Percentiles rank a stretch among this genome's conserved stretches.
phyloP scores from a whole-genome alignment of 2,888 invertebrate genomes.

The Drosophila rubida region DNA sequence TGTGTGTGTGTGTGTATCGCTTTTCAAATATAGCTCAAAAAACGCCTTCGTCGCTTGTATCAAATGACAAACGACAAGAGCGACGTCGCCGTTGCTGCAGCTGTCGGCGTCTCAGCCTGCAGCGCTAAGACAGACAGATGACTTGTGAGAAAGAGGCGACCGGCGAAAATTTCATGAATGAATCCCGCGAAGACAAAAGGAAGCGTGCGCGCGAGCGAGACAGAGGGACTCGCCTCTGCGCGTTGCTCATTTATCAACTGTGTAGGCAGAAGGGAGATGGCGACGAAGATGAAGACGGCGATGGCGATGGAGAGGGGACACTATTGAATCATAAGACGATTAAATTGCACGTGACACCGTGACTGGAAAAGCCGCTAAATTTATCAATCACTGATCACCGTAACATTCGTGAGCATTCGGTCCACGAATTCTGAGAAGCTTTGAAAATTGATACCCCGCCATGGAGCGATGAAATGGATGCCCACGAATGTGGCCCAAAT shows the following conservation, averaged over 20 bases:
- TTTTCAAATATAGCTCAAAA: conserved; percentile 67
- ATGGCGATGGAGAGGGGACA: conserved; percentile 6
- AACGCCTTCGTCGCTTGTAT: conserved; percentile 74
- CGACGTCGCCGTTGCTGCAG: conserved; percentile 10
- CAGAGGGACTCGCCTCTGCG: conserved; percentile 14
- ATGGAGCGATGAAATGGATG: conserved; percentile 50
- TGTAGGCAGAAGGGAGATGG: conserved; percentile 2
- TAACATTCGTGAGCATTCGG: conserved; percentile 31
- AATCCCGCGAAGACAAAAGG: conserved; percentile 46
- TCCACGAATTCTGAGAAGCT: conserved; percentile 41
- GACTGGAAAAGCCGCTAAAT: conserved; percentile 54
- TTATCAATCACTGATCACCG: conserved; percentile 47
- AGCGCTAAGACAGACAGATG: conserved; percentile 51
- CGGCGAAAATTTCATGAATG: conserved; percentile 63
- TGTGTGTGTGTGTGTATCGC: conserved; percentile 49
- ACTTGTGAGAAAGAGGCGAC: conserved; percentile 35
- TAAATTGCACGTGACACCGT: conserved; percentile 79
- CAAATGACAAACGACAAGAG: conserved; percentile 74
- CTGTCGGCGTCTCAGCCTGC: conserved; percentile 28
- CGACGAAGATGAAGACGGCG: not conserved
- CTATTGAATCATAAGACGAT: conserved; percentile 68
- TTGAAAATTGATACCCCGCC: conserved; percentile 56
- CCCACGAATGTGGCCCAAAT: conserved; percentile 43
- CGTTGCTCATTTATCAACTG: conserved; percentile 67
- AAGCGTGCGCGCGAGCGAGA: conserved; percentile 13